Conservation (phyloP, 1,140 invertebrate species). For the Danaus plexippus region DNA sequence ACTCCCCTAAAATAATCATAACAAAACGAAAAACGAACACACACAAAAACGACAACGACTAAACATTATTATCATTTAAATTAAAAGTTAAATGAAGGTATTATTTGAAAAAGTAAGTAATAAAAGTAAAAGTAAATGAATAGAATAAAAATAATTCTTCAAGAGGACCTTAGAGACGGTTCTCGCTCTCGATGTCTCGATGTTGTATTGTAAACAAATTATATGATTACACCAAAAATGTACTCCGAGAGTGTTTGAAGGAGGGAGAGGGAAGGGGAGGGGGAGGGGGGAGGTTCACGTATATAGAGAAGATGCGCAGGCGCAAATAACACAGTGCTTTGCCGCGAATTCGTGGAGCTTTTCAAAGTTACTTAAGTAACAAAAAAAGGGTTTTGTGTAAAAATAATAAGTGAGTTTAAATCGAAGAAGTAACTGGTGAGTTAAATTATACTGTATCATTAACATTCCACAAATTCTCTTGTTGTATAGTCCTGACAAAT, state of each 20-base stretch:
- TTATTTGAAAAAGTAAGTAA: too few relatives aligned
- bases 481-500: background rate
- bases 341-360: slow-evolving; percentile 25
- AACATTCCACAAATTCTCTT: background rate
- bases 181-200: too few relatives aligned
- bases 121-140: too few relatives aligned
- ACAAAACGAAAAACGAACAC: too few relatives aligned
- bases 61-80: too few relatives aligned
- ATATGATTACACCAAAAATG: too few relatives aligned
- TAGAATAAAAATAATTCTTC: too few relatives aligned
- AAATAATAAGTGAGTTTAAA: slow-evolving; percentile 19
- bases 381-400: slow-evolving; percentile 11
- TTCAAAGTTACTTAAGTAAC: slow-evolving; percentile 14
- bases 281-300: slow-evolving; percentile 32
- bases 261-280: slow-evolving; percentile 4
- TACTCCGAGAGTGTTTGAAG: slow-evolving; percentile 1
- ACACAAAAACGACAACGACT: too few relatives aligned
- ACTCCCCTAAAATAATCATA: too few relatives aligned
- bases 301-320: slow-evolving; percentile 40
- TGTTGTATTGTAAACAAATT: too few relatives aligned
- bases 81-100: too few relatives aligned
- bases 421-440: slow-evolving; percentile 17
- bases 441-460: slow-evolving; percentile 1
- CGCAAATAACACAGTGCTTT: slow-evolving; percentile 22
- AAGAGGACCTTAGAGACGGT: too few relatives aligned